A percentile compares a stretch with the other conserved stretches of the same genome.
Conservation (phyloP, 2,113 vertebrate species). For the Anas platyrhynchos region DNA sequence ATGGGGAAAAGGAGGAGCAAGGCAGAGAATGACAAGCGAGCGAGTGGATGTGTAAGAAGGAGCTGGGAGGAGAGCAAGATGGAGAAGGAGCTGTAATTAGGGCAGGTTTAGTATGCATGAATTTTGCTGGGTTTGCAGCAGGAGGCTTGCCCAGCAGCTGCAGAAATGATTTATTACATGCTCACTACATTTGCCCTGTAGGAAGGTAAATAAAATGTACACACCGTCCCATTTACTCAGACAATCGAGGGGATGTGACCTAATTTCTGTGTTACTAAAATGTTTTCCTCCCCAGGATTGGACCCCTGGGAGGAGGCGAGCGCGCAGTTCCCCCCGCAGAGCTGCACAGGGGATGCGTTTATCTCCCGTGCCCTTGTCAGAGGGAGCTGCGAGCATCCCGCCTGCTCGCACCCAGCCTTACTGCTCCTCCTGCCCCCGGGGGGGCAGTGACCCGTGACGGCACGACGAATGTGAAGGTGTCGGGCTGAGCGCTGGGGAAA, state of each 20-base stretch:
- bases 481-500: neutral
- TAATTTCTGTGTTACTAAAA: slow-evolving; percentile 50
- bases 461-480: neutral
- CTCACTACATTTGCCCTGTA: slow-evolving; percentile 68
- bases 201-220: slow-evolving; percentile 74
- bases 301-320: neutral
- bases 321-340: accelerated
- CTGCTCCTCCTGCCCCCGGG: neutral
- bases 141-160: slow-evolving; percentile 72
- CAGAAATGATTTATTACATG: slow-evolving; percentile 72
- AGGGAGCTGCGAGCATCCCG: neutral
- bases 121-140: slow-evolving; percentile 71
- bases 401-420: neutral
- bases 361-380: neutral
- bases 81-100: slow-evolving; percentile 63
- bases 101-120: slow-evolving; percentile 58
- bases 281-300: neutral
- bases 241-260: slow-evolving; percentile 64
- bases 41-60: slow-evolving; percentile 9
- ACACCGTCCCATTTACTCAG: slow-evolving; percentile 66
- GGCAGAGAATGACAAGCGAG: neutral
- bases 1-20: slow-evolving; percentile 51
- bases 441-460: neutral
- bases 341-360: neutral
- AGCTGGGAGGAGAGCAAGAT: slow-evolving; percentile 19